phyloP scores from a whole-genome alignment of 2,888 invertebrate species.

The Ypsolopha sequella region DNA sequence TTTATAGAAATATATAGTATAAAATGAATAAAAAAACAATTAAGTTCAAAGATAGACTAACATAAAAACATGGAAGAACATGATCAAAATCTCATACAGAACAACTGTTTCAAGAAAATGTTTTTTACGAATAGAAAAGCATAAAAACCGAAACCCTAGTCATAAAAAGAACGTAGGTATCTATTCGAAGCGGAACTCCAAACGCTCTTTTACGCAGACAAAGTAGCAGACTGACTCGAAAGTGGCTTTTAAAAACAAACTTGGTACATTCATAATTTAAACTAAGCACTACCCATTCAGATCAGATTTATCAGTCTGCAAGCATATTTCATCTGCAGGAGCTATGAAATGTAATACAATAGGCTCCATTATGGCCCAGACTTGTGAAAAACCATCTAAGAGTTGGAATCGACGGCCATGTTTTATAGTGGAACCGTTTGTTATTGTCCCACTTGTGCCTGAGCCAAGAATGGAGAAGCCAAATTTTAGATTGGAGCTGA shows the following conservation, averaged over 20 bases:
- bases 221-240: neutral
- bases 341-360: conserved; percentile 11
- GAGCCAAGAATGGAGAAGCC: conserved; percentile 38
- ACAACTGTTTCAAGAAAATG: too few species aligned
- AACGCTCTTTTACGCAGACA: neutral
- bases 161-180: too few species aligned
- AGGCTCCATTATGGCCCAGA: conserved; percentile 29
- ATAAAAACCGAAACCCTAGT: too few species aligned
- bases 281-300: conserved; percentile 2
- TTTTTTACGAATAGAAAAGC: too few species aligned
- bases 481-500: conserved; percentile 27
- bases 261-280: conserved; percentile 1
- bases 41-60: too few species aligned
- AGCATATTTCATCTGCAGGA: conserved; percentile 1
- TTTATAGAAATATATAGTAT: too few species aligned
- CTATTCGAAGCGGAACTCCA: neutral
- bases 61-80: too few species aligned
- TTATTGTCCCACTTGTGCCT: conserved; percentile 47
- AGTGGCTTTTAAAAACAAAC: neutral
- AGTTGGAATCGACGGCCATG: conserved; percentile 36
- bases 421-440: conserved; percentile 35
- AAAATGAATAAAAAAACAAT: too few species aligned
- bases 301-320: neutral
- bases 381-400: conserved; percentile 28
- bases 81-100: too few species aligned